Percentiles rank a stretch among this genome's conserved stretches.
Conservation (phyloP, 2,888 invertebrate genomes). For the Gasteruption jaculator region DNA sequence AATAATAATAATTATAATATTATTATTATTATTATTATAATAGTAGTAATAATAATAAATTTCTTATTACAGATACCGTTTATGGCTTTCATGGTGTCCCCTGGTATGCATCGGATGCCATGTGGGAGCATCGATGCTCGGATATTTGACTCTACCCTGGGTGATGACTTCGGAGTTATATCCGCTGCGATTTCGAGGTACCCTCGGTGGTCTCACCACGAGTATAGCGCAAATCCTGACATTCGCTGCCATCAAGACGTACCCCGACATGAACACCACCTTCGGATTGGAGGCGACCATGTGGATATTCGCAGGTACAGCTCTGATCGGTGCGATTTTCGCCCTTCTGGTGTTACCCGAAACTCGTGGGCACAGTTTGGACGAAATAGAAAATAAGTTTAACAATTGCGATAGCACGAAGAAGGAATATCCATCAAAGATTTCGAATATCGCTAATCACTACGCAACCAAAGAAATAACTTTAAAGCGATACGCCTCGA, state of each 20-base stretch:
- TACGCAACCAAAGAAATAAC: conserved; percentile 30
- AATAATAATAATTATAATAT: conserved; percentile 34
- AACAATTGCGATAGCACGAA: conserved; percentile 16
- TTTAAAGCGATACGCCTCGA: conserved; percentile 32
- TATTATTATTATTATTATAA: conserved; percentile 30
- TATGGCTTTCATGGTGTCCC: conserved; percentile 49
- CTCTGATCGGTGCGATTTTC: conserved; percentile 60
- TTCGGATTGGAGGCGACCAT: conserved; percentile 63
- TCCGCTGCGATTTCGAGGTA: conserved; percentile 64
- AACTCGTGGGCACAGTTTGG: conserved; percentile 65
- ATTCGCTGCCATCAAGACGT: conserved; percentile 68
- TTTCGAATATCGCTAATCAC: conserved; percentile 13
- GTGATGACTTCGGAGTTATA: conserved; percentile 72
- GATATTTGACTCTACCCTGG: conserved; percentile 71
- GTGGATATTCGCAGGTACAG: conserved; percentile 61
- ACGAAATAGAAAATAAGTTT: conserved; percentile 65
- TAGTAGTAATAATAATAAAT: conserved; percentile 42
- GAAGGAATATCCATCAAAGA: conserved; percentile 14
- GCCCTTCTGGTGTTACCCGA: conserved; percentile 63
- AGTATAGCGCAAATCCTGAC: conserved; percentile 68
- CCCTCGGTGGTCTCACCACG: conserved; percentile 67
- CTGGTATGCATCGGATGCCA: conserved; percentile 64
- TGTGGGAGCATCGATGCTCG: conserved; percentile 71
- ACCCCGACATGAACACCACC: conserved; percentile 59
- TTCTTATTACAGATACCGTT: conserved; percentile 26